These are phyloP conservation scores for Apteryx owenii DNA, from an alignment of 2,113 vertebrate species.

Conservation along the genomic window DNA sequence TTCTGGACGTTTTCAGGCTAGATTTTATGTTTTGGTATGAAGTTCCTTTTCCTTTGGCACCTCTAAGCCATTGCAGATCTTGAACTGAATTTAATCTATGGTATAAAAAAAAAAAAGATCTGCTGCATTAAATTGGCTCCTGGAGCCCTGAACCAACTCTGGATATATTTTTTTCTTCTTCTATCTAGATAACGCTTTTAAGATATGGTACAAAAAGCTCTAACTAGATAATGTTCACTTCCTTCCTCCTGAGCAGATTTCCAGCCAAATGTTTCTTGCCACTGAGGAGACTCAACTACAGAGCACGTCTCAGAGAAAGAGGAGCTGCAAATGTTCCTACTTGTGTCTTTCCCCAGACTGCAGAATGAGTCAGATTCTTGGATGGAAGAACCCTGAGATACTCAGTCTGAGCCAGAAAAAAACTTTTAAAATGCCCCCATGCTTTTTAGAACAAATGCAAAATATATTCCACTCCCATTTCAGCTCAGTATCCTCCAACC, in stretches of 20 bases:
- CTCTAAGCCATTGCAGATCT: background rate
- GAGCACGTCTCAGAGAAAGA: background rate
- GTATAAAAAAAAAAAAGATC: background rate
- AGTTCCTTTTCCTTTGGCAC: background rate
- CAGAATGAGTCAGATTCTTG: constrained; percentile 19
- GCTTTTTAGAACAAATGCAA: background rate
- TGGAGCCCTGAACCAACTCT: background rate
- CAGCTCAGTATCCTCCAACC: background rate
- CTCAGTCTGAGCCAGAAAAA: background rate
- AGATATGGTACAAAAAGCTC: background rate
- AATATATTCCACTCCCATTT: background rate
- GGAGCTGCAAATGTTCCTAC: background rate
- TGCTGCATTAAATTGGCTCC: background rate
- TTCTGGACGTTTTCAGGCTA: background rate
- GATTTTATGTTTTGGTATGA: background rate
- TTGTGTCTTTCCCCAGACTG: background rate
- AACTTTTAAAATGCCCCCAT: background rate
- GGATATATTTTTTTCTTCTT: background rate
- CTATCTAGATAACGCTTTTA: background rate
- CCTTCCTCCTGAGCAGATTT: background rate
- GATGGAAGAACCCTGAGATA: background rate
- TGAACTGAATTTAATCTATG: background rate
- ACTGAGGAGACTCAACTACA: background rate
- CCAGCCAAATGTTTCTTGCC: constrained; percentile 4
- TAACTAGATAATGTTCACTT: background rate